Percentiles rank a stretch among this genome's conserved stretches.
These are phyloP conservation scores for Microchirus variegatus DNA, from an alignment of 2,797 vertebrate species.

Conservation along the genomic window DNA sequence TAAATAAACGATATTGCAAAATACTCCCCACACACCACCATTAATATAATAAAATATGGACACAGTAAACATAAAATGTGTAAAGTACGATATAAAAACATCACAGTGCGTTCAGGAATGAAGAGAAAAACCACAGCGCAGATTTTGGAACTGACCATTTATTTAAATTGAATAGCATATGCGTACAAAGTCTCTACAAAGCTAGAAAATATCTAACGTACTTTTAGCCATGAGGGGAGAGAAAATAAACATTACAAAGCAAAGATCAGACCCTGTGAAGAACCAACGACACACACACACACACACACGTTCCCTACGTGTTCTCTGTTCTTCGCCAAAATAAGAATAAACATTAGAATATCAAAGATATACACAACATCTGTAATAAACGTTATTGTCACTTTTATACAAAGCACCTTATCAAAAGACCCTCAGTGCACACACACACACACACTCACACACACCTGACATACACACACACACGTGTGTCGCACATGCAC, in stretches of 20 bases:
- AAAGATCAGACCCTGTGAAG: constrained; percentile 96
- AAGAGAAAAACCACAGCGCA: no score
- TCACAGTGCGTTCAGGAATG: no score
- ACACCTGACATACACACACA: constrained; percentile 51
- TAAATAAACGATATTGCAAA: no score
- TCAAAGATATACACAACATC: constrained; percentile 96
- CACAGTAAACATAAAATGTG: no score
- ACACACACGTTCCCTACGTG: constrained; percentile 75
- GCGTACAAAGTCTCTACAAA: constrained; percentile 99
- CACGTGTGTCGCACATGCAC: constrained; percentile 59
- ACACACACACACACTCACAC: not conserved
- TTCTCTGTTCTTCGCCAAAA: constrained; percentile 79
- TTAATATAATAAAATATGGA: no score
- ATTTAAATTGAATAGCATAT: constrained; percentile 97
- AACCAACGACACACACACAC: constrained; percentile 79
- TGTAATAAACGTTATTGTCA: constrained; percentile 93
- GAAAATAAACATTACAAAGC: constrained; percentile 89
- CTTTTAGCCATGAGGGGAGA: constrained; percentile 89
- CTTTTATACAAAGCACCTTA: constrained; percentile 93
- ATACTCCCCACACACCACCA: no score
- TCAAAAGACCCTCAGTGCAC: constrained; percentile 89
- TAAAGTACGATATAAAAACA: no score
- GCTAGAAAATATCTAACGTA: constrained; percentile 98
- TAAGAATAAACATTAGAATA: constrained; percentile 88
- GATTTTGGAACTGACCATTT: constrained; percentile 72